Evolutionary conservation across 2,888 invertebrate species (phyloP), one percentile per base, ranked within the genome.

Genomic region (Mythimna loreyi): DNA sequence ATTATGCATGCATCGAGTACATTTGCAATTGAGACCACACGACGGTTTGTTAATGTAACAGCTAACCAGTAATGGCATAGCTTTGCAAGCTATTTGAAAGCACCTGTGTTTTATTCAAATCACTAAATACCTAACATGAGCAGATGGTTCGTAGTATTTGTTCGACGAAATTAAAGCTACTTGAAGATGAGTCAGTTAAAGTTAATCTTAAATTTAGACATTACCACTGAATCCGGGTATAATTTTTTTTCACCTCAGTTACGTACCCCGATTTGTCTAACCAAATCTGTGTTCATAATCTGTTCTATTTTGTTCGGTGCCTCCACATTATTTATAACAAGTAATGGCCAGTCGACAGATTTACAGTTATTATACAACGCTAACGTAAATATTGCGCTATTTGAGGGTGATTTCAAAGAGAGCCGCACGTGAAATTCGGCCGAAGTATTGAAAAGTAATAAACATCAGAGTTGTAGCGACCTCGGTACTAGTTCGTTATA

Each of bases 301-400:
- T 92, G 92, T 90, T 92, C 90, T 89, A 89, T 91, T 92, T 93
- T 90, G 84, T 90, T 87, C 89, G 81, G 83, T 90, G 71, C 69
- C 82, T 82, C 88, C 88, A 87, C 91, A 89, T 90, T 91, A 85
- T 84, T 85, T 84, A 81, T 78, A 92, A 83, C 86, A 89, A 91
- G 89, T 92, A 92, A 93, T 92, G 90, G 88, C 82, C 89, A 90
- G 91, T 89, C 89, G 92, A 93, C 89, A 93, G 93, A 92, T 87
- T 92, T 86, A 92, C 84, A 89, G 91, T 90, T 92, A 92, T 92
- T 89, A 91, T 88, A 89, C 87, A 90, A 91, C 87, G 88, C 83
- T 90, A 91, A 91, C 81, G 89, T 92, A 93, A 93, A 93, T 93
- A 93, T 89, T 91, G 88, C 91, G 80, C 88, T 89, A 88, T 89